Base-by-base conservation (phyloP, 2,113 vertebrate species). In the Oplegnathus fasciatus region DNA sequence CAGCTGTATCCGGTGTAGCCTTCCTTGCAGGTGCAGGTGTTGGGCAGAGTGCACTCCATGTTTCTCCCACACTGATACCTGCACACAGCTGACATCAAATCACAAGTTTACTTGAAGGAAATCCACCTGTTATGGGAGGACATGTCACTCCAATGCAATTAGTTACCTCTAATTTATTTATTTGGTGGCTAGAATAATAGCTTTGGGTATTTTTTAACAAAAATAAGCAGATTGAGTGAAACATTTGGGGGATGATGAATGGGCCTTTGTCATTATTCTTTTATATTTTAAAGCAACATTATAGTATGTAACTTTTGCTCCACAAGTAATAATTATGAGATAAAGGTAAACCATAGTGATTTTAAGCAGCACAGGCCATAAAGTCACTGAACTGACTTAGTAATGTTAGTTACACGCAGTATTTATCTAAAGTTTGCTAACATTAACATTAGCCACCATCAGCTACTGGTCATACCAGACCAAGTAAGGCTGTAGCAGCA, bases 1-100 rank as follows among this genome's bases (percentile, higher is more conserved):
- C 97, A 98, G 92, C 88, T 95, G 90, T 96, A 96, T 28, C 97
- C 96, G 9, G 94, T 92, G 82, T 97, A 99, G 66, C 97, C 97
- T 55, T 95, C 87, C 88, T 94, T 97, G 90, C 97, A 98, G 84
- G 94, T 96, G 88, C 98, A 98, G 80, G 96, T 95, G 91, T 97
- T 97, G 62, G 97, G 97, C 58, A 95, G 94, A 44, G 95, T 90
- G 82, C 97, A 98, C 72, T 97, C 96, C 96, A 96, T 97, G 82
- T 96, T 97, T 92, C 87, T 95, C 68, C 97, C 96, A 88, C 97
- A 98, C 0, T 83, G 92, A 77, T 95, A 95, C 86, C 95, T 95
- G 93, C 97, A 98, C 79, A 96, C 93, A 72, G 97, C 97, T 99
- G 90, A 24, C 93, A 92, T 9, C 9, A 89, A 79, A 79, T 57